phyloP scores from a whole-genome alignment of 2,888 invertebrate species.

The Sminthurides aquaticus region DNA sequence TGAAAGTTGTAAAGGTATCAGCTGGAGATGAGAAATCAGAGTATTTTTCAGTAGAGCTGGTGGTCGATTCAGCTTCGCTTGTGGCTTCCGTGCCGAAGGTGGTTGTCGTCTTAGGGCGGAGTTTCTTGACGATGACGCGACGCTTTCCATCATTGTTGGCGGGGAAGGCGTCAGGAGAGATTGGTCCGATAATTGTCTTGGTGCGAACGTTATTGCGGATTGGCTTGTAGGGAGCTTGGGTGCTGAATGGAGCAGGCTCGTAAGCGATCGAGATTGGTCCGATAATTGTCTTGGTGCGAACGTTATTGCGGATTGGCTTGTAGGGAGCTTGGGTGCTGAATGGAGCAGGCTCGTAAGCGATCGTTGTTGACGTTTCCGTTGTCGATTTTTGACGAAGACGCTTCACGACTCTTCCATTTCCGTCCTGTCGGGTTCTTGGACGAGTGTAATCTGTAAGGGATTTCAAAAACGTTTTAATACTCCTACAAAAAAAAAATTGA shows the following conservation, averaged over 20 bases:
- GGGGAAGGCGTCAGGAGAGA: conserved; percentile 17
- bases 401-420: conserved; percentile 17
- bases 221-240: conserved; percentile 13
- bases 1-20: conserved; percentile 10
- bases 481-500: too few species aligned
- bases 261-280: conserved; percentile 20
- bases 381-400: conserved; percentile 19
- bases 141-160: conserved; percentile 21
- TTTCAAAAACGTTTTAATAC: too few species aligned
- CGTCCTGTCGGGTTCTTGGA: conserved; percentile 5
- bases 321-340: conserved; percentile 10
- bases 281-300: conserved; percentile 20
- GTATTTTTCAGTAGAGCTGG: background rate
- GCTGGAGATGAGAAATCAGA: background rate
- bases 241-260: background rate
- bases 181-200: conserved; percentile 24
- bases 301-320: conserved; percentile 10
- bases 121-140: conserved; percentile 21
- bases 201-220: conserved; percentile 16
- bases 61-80: background rate
- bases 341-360: background rate
- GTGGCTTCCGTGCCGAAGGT: conserved; percentile 29
- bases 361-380: conserved; percentile 11
- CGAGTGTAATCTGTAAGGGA: background rate
- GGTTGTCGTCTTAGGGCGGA: conserved; percentile 16